Base-by-base conservation (phyloP, 2,888 invertebrate genomes). In the Tromatobia lineatoria region DNA sequence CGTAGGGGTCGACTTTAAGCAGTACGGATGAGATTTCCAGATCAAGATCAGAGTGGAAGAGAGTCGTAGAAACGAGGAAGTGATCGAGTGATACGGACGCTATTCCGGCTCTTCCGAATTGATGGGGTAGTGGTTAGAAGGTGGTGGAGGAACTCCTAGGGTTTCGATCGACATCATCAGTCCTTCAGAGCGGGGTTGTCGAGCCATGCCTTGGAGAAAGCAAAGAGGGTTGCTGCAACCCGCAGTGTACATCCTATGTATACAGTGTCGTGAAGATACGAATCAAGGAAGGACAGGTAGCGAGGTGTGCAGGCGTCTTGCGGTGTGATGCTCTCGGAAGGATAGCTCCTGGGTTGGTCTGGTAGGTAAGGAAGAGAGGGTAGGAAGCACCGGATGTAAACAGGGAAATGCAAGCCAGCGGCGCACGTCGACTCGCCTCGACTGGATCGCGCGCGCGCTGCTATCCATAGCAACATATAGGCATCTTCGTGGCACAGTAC, bases 321-420 rank as follows among this genome's bases (percentile, higher is more conserved):
- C 54, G 25, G 29, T 67, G 77, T 59, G 77, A 73, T 73, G 50
- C 52, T 59, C 50, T 73, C 20, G 78, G 47, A 73, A 73, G 67
- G 61, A 54, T 50, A 69, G 52, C 38, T 73, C 54, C 29, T n/a
- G 77, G 59, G 61, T 52, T 70, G 79, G 77, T 52, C 81, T 50
- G 64, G 54, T 52, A 75, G 34, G 64, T 59, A 42, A 47, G 57
- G 66, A 59, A 64, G 50, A 75, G 79, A 47, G 66, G 45, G 70
- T 74, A 47, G 59, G 57, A 75, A 83, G 67, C 47, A 50, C 57
- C 67, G 85, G 80, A 85, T 76, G 80, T 52, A 70, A 69, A 80
- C 25, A 74, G 52, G 67, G 59, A 78, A 66, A 73, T 59, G 77
- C 67, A 69, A 82, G 52, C 77, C 59, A 59, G 71, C 64, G 54